Conservation (phyloP, 2,888 invertebrate species). For the Parnassius glacialis region DNA sequence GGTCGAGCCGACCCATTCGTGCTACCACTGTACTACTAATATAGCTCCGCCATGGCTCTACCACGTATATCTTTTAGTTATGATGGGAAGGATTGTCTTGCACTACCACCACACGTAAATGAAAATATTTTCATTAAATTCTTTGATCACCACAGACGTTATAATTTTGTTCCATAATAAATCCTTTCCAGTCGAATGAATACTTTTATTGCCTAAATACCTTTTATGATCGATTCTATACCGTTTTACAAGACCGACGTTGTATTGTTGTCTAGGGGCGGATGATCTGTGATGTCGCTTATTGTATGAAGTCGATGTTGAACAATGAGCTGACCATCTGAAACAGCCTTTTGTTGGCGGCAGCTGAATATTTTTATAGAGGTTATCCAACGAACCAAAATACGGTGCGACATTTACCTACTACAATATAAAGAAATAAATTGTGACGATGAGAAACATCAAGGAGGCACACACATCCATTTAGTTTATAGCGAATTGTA, state of each 20-base stretch:
- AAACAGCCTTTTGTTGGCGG: conserved; percentile 60
- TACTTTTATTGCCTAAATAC: conserved; percentile 49
- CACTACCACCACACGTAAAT: too few relatives aligned
- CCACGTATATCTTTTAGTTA: too few relatives aligned
- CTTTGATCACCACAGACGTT: too few relatives aligned
- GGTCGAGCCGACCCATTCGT: too few relatives aligned
- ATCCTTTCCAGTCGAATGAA: conserved; percentile 31
- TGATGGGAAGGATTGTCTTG: too few relatives aligned
- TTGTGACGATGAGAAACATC: conserved; percentile 8
- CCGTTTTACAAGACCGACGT: conserved; percentile 62
- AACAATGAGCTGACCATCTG: conserved; percentile 75
- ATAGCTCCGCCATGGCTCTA: too few relatives aligned
- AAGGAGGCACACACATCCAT: not conserved
- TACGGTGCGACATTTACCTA: conserved; percentile 43
- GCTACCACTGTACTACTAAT: too few relatives aligned
- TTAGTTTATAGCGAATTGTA: too few relatives aligned
- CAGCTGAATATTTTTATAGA: conserved; percentile 73
- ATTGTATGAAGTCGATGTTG: conserved; percentile 61
- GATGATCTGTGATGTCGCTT: conserved; percentile 67
- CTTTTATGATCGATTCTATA: conserved; percentile 52
- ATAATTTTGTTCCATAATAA: not conserved
- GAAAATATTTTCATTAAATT: too few relatives aligned
- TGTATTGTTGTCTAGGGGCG: conserved; percentile 59
- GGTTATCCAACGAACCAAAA: conserved; percentile 54
- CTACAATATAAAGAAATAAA: conserved; percentile 31